Base-by-base conservation (phyloP, 2,797 vertebrate genomes). In the Scomberomorus guttatus region DNA sequence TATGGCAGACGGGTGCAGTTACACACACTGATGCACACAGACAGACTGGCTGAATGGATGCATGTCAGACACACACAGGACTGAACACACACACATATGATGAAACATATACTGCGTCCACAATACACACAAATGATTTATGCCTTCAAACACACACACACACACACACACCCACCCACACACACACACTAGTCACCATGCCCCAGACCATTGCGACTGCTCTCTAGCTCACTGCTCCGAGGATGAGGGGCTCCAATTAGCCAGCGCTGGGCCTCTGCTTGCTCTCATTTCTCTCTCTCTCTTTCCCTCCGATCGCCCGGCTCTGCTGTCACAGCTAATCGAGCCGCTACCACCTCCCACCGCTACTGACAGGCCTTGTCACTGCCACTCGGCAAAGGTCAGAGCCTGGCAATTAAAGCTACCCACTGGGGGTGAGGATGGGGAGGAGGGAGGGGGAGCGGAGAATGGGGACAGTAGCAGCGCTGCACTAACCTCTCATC, bases 351-450 rank as follows among this genome's bases (percentile, higher is more conserved):
- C 93, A 93, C 94, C 93, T 94, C 94, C 91, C 86, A 85, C 91
- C 6, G 80, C 93, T 84, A 87, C 91, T 90, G 92, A 94, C 92
- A 93, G 92, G 88, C 87, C 92, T 90, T 94, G 94, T 95, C 93
- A 94, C 92, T 52, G 89, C 90, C 55, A 87, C 93, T 90, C 87
- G 60, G 90, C 90, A 95, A 95, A 95, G 95, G 95, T 96, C 95
- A 95, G 90, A 90, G 91, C 83, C 90, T 90, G 87, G 92, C 93
- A 96, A 96, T 96, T 96, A 96, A 95, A 95, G 92, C 91, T 90
- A 90, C 93, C 92, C 91, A 88, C 87, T 83, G 88, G 92, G 83
- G 85, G 79, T 63, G 87, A 42, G 79, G 59, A 58, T 14, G 75
- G 61, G 60, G 57, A 10, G 51, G 15, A 5, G 46, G 61, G 70